These are phyloP conservation scores for Tribolium madens DNA, from an alignment of 1,140 invertebrate species.

Conservation along the genomic window DNA sequence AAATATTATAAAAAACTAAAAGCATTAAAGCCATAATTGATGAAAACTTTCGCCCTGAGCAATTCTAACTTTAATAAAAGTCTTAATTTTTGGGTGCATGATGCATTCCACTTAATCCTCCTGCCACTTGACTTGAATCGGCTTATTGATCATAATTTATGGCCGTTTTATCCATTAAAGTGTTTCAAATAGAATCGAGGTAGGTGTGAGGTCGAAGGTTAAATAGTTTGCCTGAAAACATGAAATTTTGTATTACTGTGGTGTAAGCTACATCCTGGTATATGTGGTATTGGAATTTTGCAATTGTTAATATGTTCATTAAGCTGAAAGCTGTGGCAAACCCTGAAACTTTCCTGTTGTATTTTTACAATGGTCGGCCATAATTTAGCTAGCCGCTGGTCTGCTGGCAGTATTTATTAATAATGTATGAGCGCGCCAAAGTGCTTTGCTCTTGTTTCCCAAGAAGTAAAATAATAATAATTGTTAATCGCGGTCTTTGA, in stretches of 20 bases:
- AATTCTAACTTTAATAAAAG: too few relatives aligned
- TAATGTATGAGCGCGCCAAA: conserved; percentile 24
- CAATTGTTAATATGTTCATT: not conserved
- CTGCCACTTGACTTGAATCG: not conserved
- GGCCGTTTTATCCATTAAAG: not conserved
- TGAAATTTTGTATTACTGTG: not conserved
- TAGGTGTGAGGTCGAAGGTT: not conserved
- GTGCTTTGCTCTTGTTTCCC: conserved; percentile 22
- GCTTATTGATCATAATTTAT: not conserved
- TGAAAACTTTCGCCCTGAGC: too few relatives aligned
- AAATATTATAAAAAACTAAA: too few relatives aligned
- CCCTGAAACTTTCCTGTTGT: conserved; percentile 1
- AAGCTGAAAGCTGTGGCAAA: not conserved
- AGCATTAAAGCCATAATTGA: too few relatives aligned
- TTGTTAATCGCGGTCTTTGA: conserved; percentile 22
- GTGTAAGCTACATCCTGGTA: not conserved
- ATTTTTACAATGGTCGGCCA: conserved; percentile 10
- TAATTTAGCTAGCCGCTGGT: conserved; percentile 19
- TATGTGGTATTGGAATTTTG: not conserved
- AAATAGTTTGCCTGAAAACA: not conserved
- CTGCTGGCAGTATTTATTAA: conserved; percentile 13
- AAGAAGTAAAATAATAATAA: conserved; percentile 35
- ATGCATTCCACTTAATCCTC: not conserved
- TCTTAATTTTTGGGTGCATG: too few relatives aligned
- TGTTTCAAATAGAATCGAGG: not conserved